Evolutionary conservation across 2,888 invertebrate species (phyloP), one percentile per base, ranked within the genome.

Genomic region (Drosophila monieri): DNA sequence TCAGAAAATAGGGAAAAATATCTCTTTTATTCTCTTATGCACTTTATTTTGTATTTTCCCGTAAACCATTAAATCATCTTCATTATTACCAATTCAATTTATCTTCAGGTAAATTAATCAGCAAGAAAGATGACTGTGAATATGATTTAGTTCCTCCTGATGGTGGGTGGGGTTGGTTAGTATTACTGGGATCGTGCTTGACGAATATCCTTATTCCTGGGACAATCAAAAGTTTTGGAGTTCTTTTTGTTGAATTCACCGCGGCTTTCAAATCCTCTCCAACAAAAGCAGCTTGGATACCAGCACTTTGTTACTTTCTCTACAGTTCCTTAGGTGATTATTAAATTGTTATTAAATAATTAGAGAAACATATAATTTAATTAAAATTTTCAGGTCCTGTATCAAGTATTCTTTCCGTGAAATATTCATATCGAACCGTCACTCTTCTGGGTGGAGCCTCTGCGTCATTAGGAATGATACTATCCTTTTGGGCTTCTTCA

Each of bases 121-220:
- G 77, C 35, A 78, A 87, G 43, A 89, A 88, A 59, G 84, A 85
- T 75, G 90, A 89, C n/a, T 80, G 64, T 47, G 77, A 95, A 90
- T 95, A 94, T 93, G 95, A 95, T 90, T 92, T 95, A 92, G 95
- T 96, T 44, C 96, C 96, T 53, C 96, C 92, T 30, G 96, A 97
- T 90, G 96, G 96, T 23, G 95, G 95, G 74, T 96, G 96, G 96
- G 96, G 96, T 59, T 97, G 96, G 96, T 93, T 95, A 87, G 94
- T 96, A 68, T 80, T 94, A 88, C 85, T 93, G 91, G 94, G 96
- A 51, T 94, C 96, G 3, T 96, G 96, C 58, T 91, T 96, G 86
- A 96, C 97, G 58, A 97, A 97, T 89, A 94, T 97, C 77, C 92
- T 97, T 21, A 95, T 97, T 37, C 97, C 97, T 5, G 97, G 97